Evolutionary conservation across 2,797 vertebrate species (phyloP).

Genomic region (Heteromormyrus szaboi): DNA sequence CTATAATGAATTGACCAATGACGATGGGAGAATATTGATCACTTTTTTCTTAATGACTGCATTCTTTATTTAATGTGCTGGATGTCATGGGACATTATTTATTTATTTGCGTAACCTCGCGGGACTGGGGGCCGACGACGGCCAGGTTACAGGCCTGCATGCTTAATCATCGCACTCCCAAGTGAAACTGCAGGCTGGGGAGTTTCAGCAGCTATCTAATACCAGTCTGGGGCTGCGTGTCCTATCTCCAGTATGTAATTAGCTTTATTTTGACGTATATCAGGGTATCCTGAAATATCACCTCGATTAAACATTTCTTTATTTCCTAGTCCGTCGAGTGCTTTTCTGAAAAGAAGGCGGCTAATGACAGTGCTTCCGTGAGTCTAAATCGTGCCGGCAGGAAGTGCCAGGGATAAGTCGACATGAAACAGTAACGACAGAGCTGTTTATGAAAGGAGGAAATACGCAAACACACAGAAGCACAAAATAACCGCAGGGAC

Average conservation of each 20-base stretch:
- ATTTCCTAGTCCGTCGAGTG: not conserved
- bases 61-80: slow-evolving; percentile 20
- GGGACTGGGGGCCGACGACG: not conserved
- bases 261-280: not conserved
- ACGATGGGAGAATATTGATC: slow-evolving; percentile 60
- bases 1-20: slow-evolving; percentile 64
- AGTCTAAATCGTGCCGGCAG: not conserved
- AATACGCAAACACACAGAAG: not conserved
- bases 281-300: not conserved
- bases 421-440: not conserved
- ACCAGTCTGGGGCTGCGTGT: not conserved
- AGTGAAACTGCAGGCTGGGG: not conserved
- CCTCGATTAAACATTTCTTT: not conserved
- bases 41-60: slow-evolving; percentile 42
- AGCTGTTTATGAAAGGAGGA: not conserved
- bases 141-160: not conserved
- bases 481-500: not conserved
- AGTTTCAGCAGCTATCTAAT: not conserved
- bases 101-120: not conserved
- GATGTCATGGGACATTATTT: slow-evolving; percentile 5
- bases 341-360: not conserved
- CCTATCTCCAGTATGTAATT: not conserved
- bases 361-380: too few relatives aligned
- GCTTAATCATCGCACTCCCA: not conserved
- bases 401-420: not conserved